Base-by-base conservation (phyloP, 2,797 vertebrate species). In the Alca torda region DNA sequence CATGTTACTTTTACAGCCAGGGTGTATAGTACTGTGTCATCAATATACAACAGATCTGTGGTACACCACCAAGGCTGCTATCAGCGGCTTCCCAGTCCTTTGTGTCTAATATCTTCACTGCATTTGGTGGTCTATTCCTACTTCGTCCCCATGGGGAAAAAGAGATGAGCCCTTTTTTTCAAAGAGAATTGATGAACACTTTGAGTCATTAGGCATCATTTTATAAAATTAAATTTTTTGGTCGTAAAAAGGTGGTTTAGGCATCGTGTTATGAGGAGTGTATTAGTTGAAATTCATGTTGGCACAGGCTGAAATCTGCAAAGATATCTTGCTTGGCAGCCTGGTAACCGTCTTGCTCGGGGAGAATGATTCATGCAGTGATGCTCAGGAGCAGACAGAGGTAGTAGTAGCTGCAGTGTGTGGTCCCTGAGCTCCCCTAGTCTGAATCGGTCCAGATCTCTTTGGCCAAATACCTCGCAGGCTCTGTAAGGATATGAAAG, bases 1-100 rank as follows among this genome's bases (percentile, higher is more conserved):
- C 80, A 4, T 57, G 73, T 94, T 94, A 93, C 94, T 95, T 97
- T 94, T 95, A 84, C 82, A 95, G 87, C 16, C 70, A 35, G 87
- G 60, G 82, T 93, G 57, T 90, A 84, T 23, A 35, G n/a, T 84
- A 63, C 64, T 41, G 16, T 63, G 86, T 26, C 69, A 81, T 67
- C 81, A 65, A 33, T 53, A 45, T 39, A 51, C 78, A 70, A 73
- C 74, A 65, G 48, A 61, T 87, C 74, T 78, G 9, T 33, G 75
- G 74, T 17, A 35, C 30, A 16, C 80, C 2, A 53, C 43, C 67
- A 61, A 17, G 5, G 74, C 67, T 70, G 1, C 45, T 14, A 20
- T 18, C 69, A 23, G 79, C 39, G 65, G 46, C 59, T 61, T 68
- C 74, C 43, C 37, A 9, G 20, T 61, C 59, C 84, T 78, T 90